Evolutionary conservation across 2,888 invertebrate species (phyloP), one percentile per base, ranked within the genome.

Genomic region (Amaurobius ferox): DNA sequence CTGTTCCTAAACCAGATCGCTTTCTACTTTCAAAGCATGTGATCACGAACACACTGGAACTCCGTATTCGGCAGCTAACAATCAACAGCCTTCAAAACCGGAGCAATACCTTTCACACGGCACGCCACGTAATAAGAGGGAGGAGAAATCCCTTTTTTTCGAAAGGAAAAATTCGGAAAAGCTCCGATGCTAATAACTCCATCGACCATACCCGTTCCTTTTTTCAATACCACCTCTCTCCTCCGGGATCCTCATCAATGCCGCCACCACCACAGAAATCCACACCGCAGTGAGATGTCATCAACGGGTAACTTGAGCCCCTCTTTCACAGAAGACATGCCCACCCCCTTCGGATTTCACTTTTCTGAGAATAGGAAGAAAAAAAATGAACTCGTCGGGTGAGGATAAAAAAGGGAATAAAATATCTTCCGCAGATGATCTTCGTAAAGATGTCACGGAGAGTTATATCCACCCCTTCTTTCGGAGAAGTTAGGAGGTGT

Each of bases 361-460:
- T n/a, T 61, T 48, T 29, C 73, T 73, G 28, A 39, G 28, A 26
- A 23, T 2, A 32, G 28, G 40, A 30, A n/a, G 19, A 29, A 76
- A 48, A 28, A n/a, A 35, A 35, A 35, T 5, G 9, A 35, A 7
- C 9, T 35, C 9, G 5, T 35, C 9, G 23, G 26, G 40, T 28
- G 39, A 23, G 13, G 32, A 64, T 44, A 48, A 39, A 28, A 55
- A 1, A 40, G n/a, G 30, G 39, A 23, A 62, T 64, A 68, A 77
- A 68, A 78, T 68, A 68, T 62, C 29, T 74, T 39, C 39, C 48
- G 16, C 79, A 64, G 79, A 79, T 70, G 79, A 70, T 73, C 79
- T 74, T 74, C 66, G 73, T 80, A 73, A 80, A 71, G 80, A 74
- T 81, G 74, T 81, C 74, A 73, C 61, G 74, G 68, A 74, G 80